Evolutionary conservation across 1,140 invertebrate genomes (phyloP).

Genomic region (Halictus rubicundus): DNA sequence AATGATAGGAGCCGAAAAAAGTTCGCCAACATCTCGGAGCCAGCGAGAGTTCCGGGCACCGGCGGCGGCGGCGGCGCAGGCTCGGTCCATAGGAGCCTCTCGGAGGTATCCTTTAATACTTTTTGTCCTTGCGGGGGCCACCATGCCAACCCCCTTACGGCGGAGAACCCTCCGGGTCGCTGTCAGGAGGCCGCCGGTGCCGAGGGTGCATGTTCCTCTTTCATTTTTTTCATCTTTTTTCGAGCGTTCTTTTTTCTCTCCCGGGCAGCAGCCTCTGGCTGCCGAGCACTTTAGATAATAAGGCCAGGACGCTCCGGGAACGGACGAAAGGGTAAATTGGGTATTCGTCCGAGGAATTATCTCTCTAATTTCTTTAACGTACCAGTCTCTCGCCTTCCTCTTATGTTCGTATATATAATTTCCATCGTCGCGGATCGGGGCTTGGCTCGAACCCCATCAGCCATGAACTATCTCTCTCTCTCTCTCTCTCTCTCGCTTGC

Average conservation of each 20-base stretch:
- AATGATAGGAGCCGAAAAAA: conserved; percentile 63
- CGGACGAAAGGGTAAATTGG: conserved; percentile 79
- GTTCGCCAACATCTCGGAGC: conserved; percentile 50
- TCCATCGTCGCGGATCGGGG: conserved; percentile 58
- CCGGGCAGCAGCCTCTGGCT: conserved; percentile 48
- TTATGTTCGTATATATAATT: conserved; percentile 65
- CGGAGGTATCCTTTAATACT: conserved; percentile 62
- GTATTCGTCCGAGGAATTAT: conserved; percentile 81
- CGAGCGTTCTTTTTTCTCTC: conserved; percentile 54
- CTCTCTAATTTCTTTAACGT: conserved; percentile 81
- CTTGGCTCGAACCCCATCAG: conserved; percentile 44
- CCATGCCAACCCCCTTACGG: conserved; percentile 28
- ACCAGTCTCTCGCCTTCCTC: conserved; percentile 65
- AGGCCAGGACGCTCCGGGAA: conserved; percentile 73
- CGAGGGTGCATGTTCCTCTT: conserved; percentile 40
- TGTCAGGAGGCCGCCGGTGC: conserved; percentile 44
- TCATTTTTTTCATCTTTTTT: conserved; percentile 26
- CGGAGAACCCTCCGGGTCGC: conserved; percentile 45
- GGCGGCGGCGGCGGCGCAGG: conserved; percentile 34
- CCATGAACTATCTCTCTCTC: not conserved
- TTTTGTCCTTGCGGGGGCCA: conserved; percentile 58
- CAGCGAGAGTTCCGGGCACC: conserved; percentile 43
- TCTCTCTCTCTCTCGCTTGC: too few species aligned
- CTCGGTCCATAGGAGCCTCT: conserved; percentile 3
- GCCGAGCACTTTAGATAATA: conserved; percentile 81